Conservation (phyloP, 2,797 vertebrate species). For the Austrolebias charrua region DNA sequence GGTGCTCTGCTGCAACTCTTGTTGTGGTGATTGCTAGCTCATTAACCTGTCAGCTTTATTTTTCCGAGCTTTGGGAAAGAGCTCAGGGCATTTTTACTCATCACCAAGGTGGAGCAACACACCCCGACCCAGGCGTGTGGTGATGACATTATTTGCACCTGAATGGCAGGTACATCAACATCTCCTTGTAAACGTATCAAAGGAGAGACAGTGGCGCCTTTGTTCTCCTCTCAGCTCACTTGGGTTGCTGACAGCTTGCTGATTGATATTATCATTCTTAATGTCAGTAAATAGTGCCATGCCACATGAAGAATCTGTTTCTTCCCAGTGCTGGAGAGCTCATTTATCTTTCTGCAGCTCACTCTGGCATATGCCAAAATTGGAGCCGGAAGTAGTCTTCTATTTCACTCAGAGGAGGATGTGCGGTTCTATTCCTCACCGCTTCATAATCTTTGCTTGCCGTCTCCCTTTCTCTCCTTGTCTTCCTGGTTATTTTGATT, state of each 20-base stretch:
- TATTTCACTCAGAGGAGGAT: conserved; percentile 66
- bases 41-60: conserved; percentile 73
- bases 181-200: conserved; percentile 80
- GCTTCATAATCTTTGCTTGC: conserved; percentile 58
- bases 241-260: conserved; percentile 79
- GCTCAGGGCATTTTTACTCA: conserved; percentile 71
- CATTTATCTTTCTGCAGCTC: conserved; percentile 79
- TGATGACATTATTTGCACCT: conserved; percentile 83
- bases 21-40: conserved; percentile 74
- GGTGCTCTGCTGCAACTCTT: conserved; percentile 55
- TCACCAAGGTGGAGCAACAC: conserved; percentile 65
- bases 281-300: conserved; percentile 84
- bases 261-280: conserved; percentile 90
- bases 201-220: conserved; percentile 78
- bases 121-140: conserved; percentile 59
- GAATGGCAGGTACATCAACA: conserved; percentile 82
- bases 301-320: conserved; percentile 82
- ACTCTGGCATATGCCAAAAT: conserved; percentile 68
- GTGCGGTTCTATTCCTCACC: conserved; percentile 33
- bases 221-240: conserved; percentile 81
- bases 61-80: conserved; percentile 46
- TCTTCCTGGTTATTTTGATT: conserved; percentile 67
- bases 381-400: conserved; percentile 76
- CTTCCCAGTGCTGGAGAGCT: conserved; percentile 73
- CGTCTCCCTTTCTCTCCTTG: conserved; percentile 49